Percentiles rank a stretch among this genome's conserved stretches.
These are phyloP conservation scores for Drosophila ohnishii DNA, from an alignment of 1,140 invertebrate genomes.

Conservation along the genomic window DNA sequence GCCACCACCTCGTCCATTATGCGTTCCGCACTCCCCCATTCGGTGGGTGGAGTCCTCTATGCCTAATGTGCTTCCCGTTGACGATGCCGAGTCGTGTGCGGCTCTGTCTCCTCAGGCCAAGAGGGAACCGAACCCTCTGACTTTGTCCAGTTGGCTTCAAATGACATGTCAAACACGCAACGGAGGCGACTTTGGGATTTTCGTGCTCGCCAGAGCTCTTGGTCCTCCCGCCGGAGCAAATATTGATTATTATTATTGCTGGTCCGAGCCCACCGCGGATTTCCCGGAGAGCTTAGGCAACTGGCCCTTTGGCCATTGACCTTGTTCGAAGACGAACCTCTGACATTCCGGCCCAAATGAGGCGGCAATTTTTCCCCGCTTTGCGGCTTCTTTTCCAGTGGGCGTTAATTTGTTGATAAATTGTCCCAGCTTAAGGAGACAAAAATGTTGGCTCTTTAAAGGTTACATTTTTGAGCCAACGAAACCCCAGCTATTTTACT, in stretches of 20 bases:
- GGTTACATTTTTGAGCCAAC: constrained; percentile 1
- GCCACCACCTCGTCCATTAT: constrained; percentile 50
- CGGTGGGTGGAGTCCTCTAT: constrained; percentile 33
- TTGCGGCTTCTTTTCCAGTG: constrained; percentile 32
- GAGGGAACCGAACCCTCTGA: constrained; percentile 17
- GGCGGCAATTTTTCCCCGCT: constrained; percentile 48
- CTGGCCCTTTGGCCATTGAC: constrained; percentile 57
- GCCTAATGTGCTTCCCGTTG: constrained; percentile 77
- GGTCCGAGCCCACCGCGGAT: constrained; percentile 67
- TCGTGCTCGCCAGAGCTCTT: constrained; percentile 10
- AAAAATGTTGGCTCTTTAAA: constrained; percentile 26
- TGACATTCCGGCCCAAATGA: constrained; percentile 62
- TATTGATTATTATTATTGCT: constrained; percentile 74
- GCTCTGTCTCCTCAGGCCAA: constrained; percentile 5
- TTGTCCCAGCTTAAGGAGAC: constrained; percentile 34
- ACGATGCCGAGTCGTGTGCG: constrained; percentile 50
- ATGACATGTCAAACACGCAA: constrained; percentile 79
- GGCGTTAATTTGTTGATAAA: constrained; percentile 71
- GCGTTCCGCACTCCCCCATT: constrained; percentile 15
- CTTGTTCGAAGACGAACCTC: constrained; percentile 41
- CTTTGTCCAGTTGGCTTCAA: constrained; percentile 59
- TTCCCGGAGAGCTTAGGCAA: constrained; percentile 54
- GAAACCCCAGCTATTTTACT: constrained; percentile 1
- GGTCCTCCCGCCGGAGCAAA: constrained; percentile 34
- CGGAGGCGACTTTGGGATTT: constrained; percentile 46